Evolutionary conservation across 2,113 vertebrate genomes (phyloP).

Genomic region (Lophotis ruficrista): DNA sequence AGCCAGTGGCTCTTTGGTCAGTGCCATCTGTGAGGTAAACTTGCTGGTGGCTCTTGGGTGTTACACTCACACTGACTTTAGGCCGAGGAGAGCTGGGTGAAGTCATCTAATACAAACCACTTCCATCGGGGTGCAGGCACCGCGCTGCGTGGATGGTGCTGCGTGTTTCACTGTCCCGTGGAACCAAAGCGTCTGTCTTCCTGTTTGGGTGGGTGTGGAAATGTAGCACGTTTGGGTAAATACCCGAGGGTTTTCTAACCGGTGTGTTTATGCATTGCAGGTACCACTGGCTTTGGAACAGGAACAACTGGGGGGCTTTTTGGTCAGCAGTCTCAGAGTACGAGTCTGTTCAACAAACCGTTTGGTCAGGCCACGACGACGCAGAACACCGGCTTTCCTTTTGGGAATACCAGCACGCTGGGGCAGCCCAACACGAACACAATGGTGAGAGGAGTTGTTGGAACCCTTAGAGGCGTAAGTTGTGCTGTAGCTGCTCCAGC

Average conservation of each 20-base stretch:
- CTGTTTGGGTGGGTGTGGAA: neutral
- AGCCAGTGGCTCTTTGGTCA: neutral
- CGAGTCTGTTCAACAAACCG: conserved; percentile 89
- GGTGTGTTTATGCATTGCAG: neutral
- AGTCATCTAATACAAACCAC: accelerated
- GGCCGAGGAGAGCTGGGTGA: neutral
- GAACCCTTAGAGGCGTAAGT: accelerated
- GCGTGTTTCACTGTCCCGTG: neutral
- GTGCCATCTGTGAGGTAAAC: neutral
- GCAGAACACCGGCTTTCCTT: conserved; percentile 87
- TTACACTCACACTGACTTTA: accelerated
- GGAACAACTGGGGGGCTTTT: conserved; percentile 84
- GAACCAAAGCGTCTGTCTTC: neutral
- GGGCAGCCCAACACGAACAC: conserved; percentile 89
- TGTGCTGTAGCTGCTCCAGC: neutral
- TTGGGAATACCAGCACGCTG: conserved; percentile 85
- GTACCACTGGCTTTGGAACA: conserved; percentile 84
- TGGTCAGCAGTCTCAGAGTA: conserved; percentile 74
- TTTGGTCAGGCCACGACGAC: conserved; percentile 89
- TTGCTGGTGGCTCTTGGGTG: neutral
- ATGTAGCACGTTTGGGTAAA: accelerated
- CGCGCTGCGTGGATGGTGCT: accelerated
- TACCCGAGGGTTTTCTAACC: neutral
- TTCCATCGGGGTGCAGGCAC: neutral
- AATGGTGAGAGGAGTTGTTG: conserved; percentile 78